These are phyloP conservation scores for Muscicapa striata DNA, from an alignment of 2,797 vertebrate genomes.

Conservation along the genomic window DNA sequence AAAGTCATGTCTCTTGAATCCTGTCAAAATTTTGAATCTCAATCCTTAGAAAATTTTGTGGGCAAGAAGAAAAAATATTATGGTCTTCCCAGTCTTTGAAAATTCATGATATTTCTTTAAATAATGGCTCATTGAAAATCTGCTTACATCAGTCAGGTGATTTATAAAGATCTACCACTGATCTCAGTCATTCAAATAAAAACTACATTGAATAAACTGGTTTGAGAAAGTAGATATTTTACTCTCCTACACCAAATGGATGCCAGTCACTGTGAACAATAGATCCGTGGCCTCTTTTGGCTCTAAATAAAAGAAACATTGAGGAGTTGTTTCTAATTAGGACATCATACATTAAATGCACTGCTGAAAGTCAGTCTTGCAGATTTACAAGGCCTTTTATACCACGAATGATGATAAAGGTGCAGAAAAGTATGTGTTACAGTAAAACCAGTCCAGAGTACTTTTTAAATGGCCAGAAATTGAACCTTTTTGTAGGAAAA, in stretches of 20 bases:
- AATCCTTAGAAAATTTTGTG: neutral
- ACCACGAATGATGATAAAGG: neutral
- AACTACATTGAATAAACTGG: neutral
- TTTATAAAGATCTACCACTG: conserved; percentile 9
- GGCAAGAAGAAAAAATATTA: neutral
- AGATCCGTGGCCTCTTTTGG: conserved; percentile 8
- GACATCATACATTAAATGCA: neutral
- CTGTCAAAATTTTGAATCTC: neutral
- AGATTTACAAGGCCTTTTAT: conserved; percentile 21
- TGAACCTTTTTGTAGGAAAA: neutral
- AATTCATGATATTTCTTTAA: neutral
- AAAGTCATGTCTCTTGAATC: neutral
- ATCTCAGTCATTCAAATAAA: conserved; percentile 21
- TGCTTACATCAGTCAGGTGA: neutral
- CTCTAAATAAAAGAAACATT: conserved; percentile 38
- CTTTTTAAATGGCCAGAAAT: neutral
- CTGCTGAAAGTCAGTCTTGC: neutral
- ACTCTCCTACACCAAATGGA: neutral
- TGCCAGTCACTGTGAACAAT: neutral
- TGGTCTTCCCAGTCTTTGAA: neutral
- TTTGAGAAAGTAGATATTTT: neutral
- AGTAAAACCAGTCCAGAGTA: neutral
- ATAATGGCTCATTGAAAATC: neutral
- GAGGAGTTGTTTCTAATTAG: conserved; percentile 49
- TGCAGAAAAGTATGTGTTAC: neutral